Evolutionary conservation across 2,113 vertebrate species (phyloP), one percentile per base, ranked within the genome.

Genomic region (Pollimyrus isidori): DNA sequence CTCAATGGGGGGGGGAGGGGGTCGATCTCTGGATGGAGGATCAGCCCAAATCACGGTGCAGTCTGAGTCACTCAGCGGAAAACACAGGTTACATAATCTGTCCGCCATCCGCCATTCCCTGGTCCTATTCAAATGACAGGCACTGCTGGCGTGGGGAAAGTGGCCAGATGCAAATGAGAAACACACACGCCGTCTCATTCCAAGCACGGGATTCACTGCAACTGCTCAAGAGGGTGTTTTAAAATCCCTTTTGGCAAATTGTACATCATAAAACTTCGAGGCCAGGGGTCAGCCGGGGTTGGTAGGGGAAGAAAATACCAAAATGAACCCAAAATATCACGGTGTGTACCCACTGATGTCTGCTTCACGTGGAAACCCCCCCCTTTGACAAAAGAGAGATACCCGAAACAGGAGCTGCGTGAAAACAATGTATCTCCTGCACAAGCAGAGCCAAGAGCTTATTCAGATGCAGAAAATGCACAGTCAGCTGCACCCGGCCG

Each of bases 91-190:
- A 58, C 35, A 83, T 83, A 30, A 76, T 83, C 92, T 89, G 89
- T 90, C 91, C 89, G 91, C 91, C 88, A 90, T 90, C 90, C 19
- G 84, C 73, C 82, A 39, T 88, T 89, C 88, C 89, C 90, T 90
- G 80, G 91, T 91, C 92, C 88, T 76, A 82, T 62, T 83, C 73
- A 92, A 93, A 93, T 91, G 89, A 82, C 89, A 91, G 50, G 87
- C 23, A 26, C 88, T 56, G 87, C 85, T 88, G 87, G 89, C 69
- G 17, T 50, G 58, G 89, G 92, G 48, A 89, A 89, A 73, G 89
- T 30, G 90, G 45, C 90, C 87, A 91, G 90, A n/a, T 13, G 48
- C 10, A 42, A 89, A 89, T 91, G 89, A 50, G 83, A 83, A 46
- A 91, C 87, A 86, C 26, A 69, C 88, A 58, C 62, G 52, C 49